Evolutionary conservation across 2,113 vertebrate species (phyloP).

Genomic region (Hippolais icterina): DNA sequence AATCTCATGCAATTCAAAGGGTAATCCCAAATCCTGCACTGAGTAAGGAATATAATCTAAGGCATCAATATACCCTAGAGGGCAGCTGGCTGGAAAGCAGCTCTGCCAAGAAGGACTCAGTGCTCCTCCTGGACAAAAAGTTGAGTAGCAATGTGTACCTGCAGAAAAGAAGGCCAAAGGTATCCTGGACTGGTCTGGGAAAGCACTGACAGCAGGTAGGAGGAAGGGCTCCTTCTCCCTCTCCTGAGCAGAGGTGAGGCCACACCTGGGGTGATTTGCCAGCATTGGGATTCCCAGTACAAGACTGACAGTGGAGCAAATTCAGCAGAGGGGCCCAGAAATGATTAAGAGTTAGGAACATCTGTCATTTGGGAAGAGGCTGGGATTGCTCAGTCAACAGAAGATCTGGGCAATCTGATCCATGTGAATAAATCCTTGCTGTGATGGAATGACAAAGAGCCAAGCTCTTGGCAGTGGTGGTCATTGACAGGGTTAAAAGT

Average conservation of each 20-base stretch:
- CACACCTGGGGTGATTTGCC: background rate
- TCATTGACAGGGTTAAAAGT: background rate
- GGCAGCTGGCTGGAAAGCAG: background rate
- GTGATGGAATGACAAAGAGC: background rate
- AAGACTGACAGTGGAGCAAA: background rate
- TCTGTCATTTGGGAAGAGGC: background rate
- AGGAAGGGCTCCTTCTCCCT: background rate
- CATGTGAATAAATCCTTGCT: background rate
- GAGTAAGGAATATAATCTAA: background rate
- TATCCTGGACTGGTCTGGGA: background rate
- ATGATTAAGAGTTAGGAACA: background rate
- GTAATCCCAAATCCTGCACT: background rate
- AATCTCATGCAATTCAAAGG: background rate
- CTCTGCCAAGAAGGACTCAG: background rate
- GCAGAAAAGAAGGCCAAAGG: background rate
- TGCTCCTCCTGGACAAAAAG: background rate
- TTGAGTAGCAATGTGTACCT: background rate
- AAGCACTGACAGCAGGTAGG: fast-evolving
- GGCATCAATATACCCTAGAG: background rate
- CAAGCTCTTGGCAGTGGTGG: background rate
- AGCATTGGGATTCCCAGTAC: background rate
- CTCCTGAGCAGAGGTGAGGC: background rate
- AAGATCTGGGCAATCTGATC: background rate
- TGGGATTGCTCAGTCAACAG: background rate
- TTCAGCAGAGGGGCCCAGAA: background rate